These are phyloP conservation scores for Tryphoninae sp. DNA, from an alignment of 2,888 invertebrate species.

Conservation along the genomic window DNA sequence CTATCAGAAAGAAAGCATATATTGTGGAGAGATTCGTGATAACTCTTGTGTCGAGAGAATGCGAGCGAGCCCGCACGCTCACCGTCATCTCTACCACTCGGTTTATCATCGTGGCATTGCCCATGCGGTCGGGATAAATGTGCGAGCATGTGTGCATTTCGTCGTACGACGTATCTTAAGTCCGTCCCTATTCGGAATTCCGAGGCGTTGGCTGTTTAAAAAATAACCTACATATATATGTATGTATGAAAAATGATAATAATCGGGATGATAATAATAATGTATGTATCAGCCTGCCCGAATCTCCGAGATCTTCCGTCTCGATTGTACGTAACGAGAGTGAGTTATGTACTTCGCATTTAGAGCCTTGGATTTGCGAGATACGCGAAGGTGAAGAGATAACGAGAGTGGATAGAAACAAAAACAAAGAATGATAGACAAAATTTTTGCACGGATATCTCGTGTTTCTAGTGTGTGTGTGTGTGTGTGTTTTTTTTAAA, in stretches of 20 bases:
- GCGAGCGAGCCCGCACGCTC: slow-evolving; percentile 3
- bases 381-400: slow-evolving; percentile 36
- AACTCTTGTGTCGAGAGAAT: slow-evolving; percentile 25
- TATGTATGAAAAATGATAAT: slow-evolving; percentile 17
- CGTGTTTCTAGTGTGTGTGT: not conserved
- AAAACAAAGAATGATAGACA: slow-evolving; percentile 38
- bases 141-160: not conserved
- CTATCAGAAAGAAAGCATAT: slow-evolving; percentile 22
- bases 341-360: slow-evolving; percentile 29
- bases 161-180: slow-evolving; percentile 35
- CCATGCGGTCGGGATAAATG: not conserved
- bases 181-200: slow-evolving; percentile 47
- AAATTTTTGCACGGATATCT: slow-evolving; percentile 16
- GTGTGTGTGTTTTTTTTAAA: not conserved
- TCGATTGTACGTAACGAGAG: slow-evolving; percentile 35
- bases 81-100: slow-evolving; percentile 3
- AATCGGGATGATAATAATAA: slow-evolving; percentile 1
- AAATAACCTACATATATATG: slow-evolving; percentile 16
- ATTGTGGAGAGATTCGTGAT: slow-evolving; percentile 37
- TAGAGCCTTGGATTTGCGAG: slow-evolving; percentile 20
- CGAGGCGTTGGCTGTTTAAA: slow-evolving; percentile 15
- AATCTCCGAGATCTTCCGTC: slow-evolving; percentile 33
- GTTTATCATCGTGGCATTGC: slow-evolving; percentile 6
- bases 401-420: slow-evolving; percentile 10
- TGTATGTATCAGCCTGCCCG: not conserved